Evolutionary conservation across 1,140 invertebrate genomes (phyloP).

Genomic region (Atta colombica): DNA sequence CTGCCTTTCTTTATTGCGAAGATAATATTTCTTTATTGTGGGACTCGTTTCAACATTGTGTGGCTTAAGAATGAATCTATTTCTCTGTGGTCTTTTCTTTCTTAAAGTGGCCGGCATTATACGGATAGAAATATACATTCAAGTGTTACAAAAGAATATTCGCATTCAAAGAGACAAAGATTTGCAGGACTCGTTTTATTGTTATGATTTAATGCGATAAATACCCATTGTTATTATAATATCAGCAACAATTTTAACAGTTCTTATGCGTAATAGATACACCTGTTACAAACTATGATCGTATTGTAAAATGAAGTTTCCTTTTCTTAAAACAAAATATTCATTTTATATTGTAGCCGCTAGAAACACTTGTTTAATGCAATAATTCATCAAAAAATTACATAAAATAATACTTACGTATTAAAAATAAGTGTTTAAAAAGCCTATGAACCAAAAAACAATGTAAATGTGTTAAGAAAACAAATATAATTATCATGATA

Average conservation of each 20-base stretch:
- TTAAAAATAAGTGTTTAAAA: too few relatives aligned
- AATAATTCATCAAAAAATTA: background rate
- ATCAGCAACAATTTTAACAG: background rate
- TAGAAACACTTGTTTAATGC: background rate
- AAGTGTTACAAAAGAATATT: background rate
- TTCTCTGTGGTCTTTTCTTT: slow-evolving; percentile 32
- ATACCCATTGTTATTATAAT: slow-evolving; percentile 17
- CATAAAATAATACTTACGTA: background rate
- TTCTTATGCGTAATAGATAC: background rate
- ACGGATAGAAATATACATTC: background rate
- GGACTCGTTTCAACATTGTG: slow-evolving; percentile 74
- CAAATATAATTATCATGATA: too few relatives aligned
- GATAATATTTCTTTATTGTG: slow-evolving; percentile 77
- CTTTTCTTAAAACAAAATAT: background rate
- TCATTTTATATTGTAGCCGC: background rate
- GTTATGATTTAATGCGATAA: slow-evolving; percentile 22
- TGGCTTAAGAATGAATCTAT: too few relatives aligned
- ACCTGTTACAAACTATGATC: too few relatives aligned
- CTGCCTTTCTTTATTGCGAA: too few relatives aligned
- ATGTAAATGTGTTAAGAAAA: too few relatives aligned
- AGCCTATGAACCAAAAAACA: too few relatives aligned
- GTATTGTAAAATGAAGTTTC: background rate
- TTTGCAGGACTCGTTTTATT: slow-evolving; percentile 22
- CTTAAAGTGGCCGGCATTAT: background rate
- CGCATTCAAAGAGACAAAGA: background rate